Evolutionary conservation across 2,888 invertebrate genomes (phyloP), one percentile per base, ranked within the genome.

Genomic region (Ischnus inquisitorius): DNA sequence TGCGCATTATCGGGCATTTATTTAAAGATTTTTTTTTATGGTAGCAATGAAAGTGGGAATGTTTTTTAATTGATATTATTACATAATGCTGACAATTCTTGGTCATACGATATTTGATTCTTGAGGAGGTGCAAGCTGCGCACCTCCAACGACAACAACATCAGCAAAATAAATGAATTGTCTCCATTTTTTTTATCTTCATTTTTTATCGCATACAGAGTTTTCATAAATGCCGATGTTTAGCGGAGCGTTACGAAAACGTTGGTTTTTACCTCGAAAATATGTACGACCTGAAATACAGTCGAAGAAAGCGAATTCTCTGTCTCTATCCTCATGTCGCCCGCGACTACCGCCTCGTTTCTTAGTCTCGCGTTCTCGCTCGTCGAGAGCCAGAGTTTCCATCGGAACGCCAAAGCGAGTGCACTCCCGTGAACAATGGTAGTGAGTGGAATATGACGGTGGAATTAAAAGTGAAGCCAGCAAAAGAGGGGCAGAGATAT

Each of bases 401-500:
- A 14, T 22, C 71, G 69, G 69, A 67, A 64, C 22, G 34, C 43
- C 46, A 57, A 64, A 75, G 34, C 39, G 69, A 64, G 16, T 51
- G 39, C 14, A 25, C n/a, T 28, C 39, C 54, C 34, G 54, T 19
- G 46, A 77, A 77, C 64, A 77, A 82, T 34, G 41, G 12, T 16
- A 46, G 14, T 12, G 28, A n/a, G 5, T 39, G 60, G 22, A 77
- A 64, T 67, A 77, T 39, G 57, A 65, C 64, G 64, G 28, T 64
- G 67, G 14, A 67, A 77, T 71, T 82, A 72, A 82, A 82, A 72
- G 60, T 71, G 67, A 77, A 77, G 19, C 19, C 43, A n/a, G 28
- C n/a, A 19, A 10, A 19, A 41, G 54, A 64, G 62, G 10, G 41
- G 16, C 39, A 64, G 60, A 64, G n/a, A n/a, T n/a, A n/a, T 43